Evolutionary conservation across 2,113 vertebrate genomes (phyloP).

Genomic region (Pelecanoides urinatrix): DNA sequence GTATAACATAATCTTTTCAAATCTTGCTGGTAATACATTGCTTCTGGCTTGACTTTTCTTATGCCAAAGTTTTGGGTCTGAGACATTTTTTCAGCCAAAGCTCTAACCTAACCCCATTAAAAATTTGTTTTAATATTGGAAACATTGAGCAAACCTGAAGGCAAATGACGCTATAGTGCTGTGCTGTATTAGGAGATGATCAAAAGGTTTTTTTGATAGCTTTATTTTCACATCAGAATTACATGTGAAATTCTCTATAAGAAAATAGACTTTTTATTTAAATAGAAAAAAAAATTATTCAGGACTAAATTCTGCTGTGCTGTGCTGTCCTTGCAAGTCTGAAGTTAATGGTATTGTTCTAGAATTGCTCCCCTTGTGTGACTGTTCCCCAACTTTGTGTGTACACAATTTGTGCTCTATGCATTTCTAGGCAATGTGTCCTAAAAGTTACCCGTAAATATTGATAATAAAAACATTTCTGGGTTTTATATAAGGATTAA

Average conservation of each 20-base stretch:
- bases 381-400: rapidly evolving
- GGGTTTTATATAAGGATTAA: neutral
- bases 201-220: neutral
- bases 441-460: neutral
- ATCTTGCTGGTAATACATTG: neutral
- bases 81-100: neutral
- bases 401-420: neutral
- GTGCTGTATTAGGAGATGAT: neutral
- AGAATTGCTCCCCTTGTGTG: neutral
- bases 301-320: neutral
- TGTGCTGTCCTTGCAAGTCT: neutral
- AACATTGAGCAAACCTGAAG: neutral
- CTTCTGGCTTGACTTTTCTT: neutral
- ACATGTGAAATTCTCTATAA: neutral
- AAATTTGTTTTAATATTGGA: neutral
- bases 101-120: neutral
- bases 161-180: neutral
- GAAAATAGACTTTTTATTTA: neutral
- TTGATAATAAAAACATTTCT: neutral
- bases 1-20: neutral
- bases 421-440: neutral
- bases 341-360: neutral
- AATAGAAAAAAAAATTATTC: neutral
- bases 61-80: neutral
- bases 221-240: neutral